Percentiles rank a stretch among this genome's conserved stretches.
Conservation (phyloP, 2,797 vertebrate genomes). For the Thaleichthys pacificus region DNA sequence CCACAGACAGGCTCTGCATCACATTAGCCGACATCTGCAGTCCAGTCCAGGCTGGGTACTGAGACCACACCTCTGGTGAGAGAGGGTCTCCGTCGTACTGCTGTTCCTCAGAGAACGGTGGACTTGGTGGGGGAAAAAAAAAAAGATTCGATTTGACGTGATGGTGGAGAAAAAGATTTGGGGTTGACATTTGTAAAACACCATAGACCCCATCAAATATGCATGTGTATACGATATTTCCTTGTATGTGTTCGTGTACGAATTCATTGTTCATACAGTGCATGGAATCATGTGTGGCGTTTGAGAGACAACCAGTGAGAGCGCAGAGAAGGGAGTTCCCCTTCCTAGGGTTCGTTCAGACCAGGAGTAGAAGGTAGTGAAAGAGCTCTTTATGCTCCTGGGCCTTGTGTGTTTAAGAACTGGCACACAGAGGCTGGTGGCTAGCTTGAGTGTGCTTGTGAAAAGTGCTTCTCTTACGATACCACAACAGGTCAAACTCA, state of each 20-base stretch:
- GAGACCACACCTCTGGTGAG: background rate
- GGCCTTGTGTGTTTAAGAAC: constrained; percentile 65
- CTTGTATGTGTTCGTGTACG: background rate
- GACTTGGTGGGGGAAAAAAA: background rate
- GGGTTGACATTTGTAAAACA: no score
- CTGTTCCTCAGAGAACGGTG: background rate
- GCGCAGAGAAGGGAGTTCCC: constrained; percentile 39
- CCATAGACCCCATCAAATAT: no score
- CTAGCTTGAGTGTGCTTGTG: constrained; percentile 68
- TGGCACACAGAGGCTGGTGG: constrained; percentile 65
- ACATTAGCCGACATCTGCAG: constrained; percentile 62
- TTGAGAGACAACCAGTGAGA: constrained; percentile 55
- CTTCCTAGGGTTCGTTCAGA: constrained; percentile 33
- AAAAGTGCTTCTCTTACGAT: constrained; percentile 67
- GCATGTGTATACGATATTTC: no score
- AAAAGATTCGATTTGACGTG: no score
- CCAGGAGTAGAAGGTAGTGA: constrained; percentile 56
- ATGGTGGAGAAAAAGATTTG: background rate
- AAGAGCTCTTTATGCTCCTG: constrained; percentile 74
- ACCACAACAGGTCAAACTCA: constrained; percentile 49
- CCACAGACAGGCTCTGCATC: constrained; percentile 68
- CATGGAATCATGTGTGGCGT: background rate
- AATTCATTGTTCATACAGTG: background rate
- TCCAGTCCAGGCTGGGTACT: background rate
- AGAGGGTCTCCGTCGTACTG: background rate